phyloP scores from a whole-genome alignment of 35 echinoderm and acorn worm species.

The Stichopus chloronotus region DNA sequence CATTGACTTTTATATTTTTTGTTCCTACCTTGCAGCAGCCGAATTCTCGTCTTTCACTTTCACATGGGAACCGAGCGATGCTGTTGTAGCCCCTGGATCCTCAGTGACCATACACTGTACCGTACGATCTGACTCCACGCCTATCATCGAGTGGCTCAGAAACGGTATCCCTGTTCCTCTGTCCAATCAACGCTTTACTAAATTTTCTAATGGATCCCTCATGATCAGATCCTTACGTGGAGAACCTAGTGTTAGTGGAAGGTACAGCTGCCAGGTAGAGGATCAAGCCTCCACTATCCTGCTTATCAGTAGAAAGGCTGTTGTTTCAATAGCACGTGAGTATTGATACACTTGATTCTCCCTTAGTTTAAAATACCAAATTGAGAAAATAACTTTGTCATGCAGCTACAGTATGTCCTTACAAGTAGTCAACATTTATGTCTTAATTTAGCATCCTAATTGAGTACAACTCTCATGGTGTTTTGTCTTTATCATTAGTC shows the following conservation, averaged over 20 bases:
- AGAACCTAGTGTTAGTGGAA: neutral
- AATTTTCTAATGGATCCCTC: neutral
- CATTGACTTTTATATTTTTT: neutral
- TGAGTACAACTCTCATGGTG: neutral
- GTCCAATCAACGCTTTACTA: neutral
- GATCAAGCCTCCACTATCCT: neutral
- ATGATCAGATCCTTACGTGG: neutral
- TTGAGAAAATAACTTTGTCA: neutral
- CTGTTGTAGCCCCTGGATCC: neutral
- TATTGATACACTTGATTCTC: neutral
- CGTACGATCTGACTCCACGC: neutral
- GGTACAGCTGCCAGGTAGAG: neutral
- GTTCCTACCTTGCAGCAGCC: neutral
- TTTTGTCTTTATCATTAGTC: too few species aligned
- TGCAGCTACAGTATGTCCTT: neutral
- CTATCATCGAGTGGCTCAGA: neutral
- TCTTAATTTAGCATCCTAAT: neutral
- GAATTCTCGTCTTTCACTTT: conserved; percentile 12
- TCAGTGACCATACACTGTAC: conserved; percentile 10
- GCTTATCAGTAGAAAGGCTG: conserved; percentile 3
- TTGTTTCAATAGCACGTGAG: conserved; percentile 44
- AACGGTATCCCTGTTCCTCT: neutral
- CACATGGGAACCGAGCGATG: conserved; percentile 1
- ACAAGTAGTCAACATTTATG: neutral
- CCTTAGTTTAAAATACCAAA: neutral